A percentile compares a stretch with the other conserved stretches of the same genome.
These are phyloP conservation scores for Spongilla lacustris DNA, from an alignment of 37 sponge, comb jelly and placozoan genomes.

Conservation along the genomic window DNA sequence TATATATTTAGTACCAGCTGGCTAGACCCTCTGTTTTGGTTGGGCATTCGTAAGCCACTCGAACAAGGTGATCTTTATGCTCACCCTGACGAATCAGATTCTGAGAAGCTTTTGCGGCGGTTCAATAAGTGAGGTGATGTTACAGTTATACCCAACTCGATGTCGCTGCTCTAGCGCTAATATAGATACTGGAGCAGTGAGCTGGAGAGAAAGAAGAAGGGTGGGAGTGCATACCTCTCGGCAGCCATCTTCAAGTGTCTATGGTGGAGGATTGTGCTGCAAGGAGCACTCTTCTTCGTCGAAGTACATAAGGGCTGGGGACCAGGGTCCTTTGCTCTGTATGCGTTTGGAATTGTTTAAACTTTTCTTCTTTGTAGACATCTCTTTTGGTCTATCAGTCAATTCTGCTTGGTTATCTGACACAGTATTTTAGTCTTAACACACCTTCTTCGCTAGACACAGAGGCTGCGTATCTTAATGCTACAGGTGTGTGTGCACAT, in stretches of 20 bases:
- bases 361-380: background rate
- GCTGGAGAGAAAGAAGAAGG: conserved; percentile 28
- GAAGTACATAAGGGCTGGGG: conserved; percentile 16
- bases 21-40: conserved; percentile 73
- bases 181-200: conserved; percentile 63
- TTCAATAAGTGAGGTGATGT: conserved; percentile 53
- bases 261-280: conserved; percentile 37
- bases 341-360: background rate
- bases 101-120: conserved; percentile 40
- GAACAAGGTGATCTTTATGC: conserved; percentile 68
- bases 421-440: background rate
- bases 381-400: background rate
- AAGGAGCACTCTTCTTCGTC: conserved; percentile 15
- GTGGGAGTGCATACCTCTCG: conserved; percentile 50
- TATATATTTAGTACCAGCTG: conserved; percentile 32
- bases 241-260: conserved; percentile 48
- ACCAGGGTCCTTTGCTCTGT: background rate
- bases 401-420: background rate
- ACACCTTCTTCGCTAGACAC: background rate
- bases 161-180: background rate
- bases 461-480: background rate
- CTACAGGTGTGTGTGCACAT: background rate
- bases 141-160: background rate
- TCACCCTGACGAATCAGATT: conserved; percentile 59
- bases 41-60: conserved; percentile 43